A percentile compares a stretch with the other conserved stretches of the same genome.
These are phyloP conservation scores for Mus minutoides DNA, from an alignment of 2,797 vertebrate species.

Conservation along the genomic window DNA sequence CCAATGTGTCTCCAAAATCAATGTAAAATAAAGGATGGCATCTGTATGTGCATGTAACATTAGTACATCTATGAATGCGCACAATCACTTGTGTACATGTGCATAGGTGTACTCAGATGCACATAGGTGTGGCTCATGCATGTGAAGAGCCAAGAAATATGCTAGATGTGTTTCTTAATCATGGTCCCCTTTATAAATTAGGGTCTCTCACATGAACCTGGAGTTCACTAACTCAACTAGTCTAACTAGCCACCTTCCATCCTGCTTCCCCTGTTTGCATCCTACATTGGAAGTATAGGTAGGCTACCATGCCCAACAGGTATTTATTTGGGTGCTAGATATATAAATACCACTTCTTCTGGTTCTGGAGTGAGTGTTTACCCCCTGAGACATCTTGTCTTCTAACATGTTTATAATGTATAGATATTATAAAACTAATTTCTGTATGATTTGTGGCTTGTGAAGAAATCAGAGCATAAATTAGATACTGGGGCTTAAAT, in stretches of 20 bases:
- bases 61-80: too few species aligned
- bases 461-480: not conserved
- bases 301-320: not conserved
- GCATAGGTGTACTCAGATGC: not conserved
- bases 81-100: not conserved
- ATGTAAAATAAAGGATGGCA: not conserved
- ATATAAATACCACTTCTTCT: not conserved
- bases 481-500: not conserved
- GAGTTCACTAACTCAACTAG: not conserved
- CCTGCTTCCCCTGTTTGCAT: not conserved
- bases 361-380: not conserved
- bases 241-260: not conserved
- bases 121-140: not conserved
- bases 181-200: not conserved
- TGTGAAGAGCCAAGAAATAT: not conserved
- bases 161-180: not conserved
- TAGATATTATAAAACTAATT: not conserved
- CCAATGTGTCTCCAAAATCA: not conserved
- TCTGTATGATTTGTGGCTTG: not conserved
- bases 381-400: not conserved
- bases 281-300: not conserved
- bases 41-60: not conserved
- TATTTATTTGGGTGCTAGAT: not conserved
- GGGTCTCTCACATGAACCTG: not conserved
- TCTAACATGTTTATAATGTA: not conserved